Evolutionary conservation across 2,888 invertebrate genomes (phyloP).

Genomic region (Macropis europaea): DNA sequence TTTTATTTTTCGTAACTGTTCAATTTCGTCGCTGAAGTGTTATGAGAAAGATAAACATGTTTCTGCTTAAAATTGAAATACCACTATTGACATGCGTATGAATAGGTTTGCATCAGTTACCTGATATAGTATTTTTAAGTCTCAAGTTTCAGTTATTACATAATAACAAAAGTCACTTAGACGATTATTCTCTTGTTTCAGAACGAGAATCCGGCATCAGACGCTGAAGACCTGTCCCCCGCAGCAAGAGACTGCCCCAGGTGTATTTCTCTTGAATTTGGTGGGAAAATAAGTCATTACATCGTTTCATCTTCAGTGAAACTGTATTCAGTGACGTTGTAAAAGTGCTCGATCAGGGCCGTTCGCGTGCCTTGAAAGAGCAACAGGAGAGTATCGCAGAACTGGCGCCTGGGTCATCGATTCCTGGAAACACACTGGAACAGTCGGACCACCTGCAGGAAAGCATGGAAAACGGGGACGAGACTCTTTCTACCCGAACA

Average conservation of each 20-base stretch:
- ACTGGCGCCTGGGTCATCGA: not conserved
- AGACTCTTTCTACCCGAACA: not conserved
- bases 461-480: slow-evolving; percentile 31
- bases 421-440: not conserved
- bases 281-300: not conserved
- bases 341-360: not conserved
- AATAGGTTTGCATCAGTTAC: too few species aligned
- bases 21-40: too few species aligned
- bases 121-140: too few species aligned
- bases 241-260: not conserved
- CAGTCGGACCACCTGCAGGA: slow-evolving; percentile 1
- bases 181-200: slow-evolving; percentile 11
- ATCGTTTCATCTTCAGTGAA: too few species aligned
- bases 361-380: not conserved
- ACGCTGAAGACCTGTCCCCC: not conserved
- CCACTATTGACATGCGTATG: too few species aligned
- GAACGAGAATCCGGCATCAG: not conserved
- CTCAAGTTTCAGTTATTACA: too few species aligned
- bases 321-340: not conserved
- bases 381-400: not conserved
- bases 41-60: too few species aligned
- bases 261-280: not conserved
- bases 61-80: too few species aligned
- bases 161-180: too few species aligned
- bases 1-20: too few species aligned